phyloP scores from a whole-genome alignment of 2,797 vertebrate genomes.

The Esox masquinongy region DNA sequence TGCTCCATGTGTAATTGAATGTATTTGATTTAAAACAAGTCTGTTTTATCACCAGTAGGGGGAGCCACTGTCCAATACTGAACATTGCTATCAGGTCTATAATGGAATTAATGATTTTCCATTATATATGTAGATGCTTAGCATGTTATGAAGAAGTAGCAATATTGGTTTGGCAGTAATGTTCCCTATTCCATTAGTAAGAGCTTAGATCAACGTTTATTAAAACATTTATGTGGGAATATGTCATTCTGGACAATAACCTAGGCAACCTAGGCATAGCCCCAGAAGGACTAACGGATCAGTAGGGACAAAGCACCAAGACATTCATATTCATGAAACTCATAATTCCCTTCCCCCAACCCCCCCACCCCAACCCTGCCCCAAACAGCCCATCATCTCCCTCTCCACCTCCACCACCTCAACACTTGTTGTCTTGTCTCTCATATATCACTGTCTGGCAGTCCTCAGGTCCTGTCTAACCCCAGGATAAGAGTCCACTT shows the following conservation, averaged over 20 bases:
- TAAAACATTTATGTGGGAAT: neutral
- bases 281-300: neutral
- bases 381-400: conserved; percentile 40
- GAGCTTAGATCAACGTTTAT: neutral
- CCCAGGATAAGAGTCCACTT: conserved; percentile 72
- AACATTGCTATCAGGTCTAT: conserved; percentile 1
- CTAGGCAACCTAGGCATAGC: neutral
- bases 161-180: neutral
- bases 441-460: conserved; percentile 52
- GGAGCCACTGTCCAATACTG: conserved; percentile 55
- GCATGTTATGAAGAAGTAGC: neutral
- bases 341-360: conserved; percentile 23
- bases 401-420: conserved; percentile 54
- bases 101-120: neutral
- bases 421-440: conserved; percentile 44
- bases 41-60: conserved; percentile 50
- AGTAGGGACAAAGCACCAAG: neutral
- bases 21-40: no score
- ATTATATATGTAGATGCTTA: neutral
- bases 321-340: neutral
- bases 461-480: conserved; percentile 54
- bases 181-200: neutral
- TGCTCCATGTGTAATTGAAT: neutral
- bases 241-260: neutral
- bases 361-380: conserved; percentile 29